Conservation (phyloP, 2,113 vertebrate species). For the Pluvianellus socialis region DNA sequence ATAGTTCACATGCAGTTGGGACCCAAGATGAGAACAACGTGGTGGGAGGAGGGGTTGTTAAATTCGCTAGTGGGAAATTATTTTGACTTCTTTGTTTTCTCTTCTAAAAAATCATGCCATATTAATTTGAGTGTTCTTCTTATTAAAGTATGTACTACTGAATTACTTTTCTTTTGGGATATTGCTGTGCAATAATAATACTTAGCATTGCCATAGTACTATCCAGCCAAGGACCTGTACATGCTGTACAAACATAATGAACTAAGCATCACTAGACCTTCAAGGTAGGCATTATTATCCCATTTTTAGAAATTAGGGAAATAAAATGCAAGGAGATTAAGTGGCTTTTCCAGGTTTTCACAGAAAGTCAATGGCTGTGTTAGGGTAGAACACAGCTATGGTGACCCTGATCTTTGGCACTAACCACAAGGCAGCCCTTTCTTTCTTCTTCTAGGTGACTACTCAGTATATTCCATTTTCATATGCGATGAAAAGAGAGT, state of each 20-base stretch:
- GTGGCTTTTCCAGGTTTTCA: not conserved
- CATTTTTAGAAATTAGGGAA: constrained; percentile 4
- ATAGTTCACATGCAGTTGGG: not conserved
- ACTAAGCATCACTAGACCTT: not conserved
- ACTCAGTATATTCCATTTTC: not conserved
- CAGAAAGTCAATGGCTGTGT: not conserved
- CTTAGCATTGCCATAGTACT: not conserved
- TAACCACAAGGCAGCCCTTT: not conserved
- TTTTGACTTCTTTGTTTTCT: not conserved
- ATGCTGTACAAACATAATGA: not conserved
- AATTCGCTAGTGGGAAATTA: not conserved
- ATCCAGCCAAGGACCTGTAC: not conserved
- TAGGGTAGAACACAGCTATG: not conserved
- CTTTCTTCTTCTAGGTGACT: not conserved
- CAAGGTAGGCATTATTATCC: not conserved
- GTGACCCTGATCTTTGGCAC: not conserved
- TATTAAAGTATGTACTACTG: not conserved
- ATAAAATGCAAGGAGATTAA: not conserved
- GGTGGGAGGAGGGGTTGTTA: not conserved
- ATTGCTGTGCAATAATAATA: not conserved
- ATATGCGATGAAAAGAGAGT: not conserved
- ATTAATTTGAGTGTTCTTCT: not conserved
- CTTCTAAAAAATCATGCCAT: not conserved
- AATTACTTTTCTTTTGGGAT: not conserved
- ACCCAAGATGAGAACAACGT: not conserved